Conservation (phyloP, 2,113 vertebrate species). For the Leptodactylus fuscus region DNA sequence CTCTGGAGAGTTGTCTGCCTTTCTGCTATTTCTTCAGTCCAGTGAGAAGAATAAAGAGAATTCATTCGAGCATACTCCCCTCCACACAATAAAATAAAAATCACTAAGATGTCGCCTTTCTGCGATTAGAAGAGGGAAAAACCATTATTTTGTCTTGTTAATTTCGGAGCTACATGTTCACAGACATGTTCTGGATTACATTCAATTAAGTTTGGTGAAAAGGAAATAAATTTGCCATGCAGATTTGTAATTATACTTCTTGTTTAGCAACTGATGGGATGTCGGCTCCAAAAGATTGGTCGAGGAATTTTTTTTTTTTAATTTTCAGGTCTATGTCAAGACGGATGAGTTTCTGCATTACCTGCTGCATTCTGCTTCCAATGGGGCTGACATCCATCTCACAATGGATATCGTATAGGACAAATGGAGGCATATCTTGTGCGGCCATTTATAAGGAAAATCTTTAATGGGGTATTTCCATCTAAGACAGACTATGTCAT, state of each 20-base stretch:
- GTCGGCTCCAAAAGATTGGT: background rate
- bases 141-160: conserved; percentile 69
- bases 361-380: background rate
- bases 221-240: conserved; percentile 74
- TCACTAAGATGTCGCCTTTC: conserved; percentile 69
- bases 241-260: conserved; percentile 77
- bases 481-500: no score
- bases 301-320: background rate
- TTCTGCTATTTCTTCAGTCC: conserved; percentile 72
- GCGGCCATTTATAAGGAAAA: no score
- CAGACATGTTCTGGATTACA: conserved; percentile 66
- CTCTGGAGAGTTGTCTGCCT: conserved; percentile 67
- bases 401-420: background rate
- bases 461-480: no score
- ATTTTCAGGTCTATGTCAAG: background rate
- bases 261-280: background rate
- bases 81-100: conserved; percentile 74
- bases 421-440: no score
- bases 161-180: conserved; percentile 74
- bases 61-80: conserved; percentile 70
- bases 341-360: background rate
- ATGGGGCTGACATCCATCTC: background rate
- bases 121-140: conserved; percentile 64
- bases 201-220: conserved; percentile 58
- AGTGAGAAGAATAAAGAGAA: conserved; percentile 74